Percentiles rank a stretch among this genome's conserved stretches.
Conservation (phyloP, 92 coral and sea anemone species). For the Blastomussa wellsi region DNA sequence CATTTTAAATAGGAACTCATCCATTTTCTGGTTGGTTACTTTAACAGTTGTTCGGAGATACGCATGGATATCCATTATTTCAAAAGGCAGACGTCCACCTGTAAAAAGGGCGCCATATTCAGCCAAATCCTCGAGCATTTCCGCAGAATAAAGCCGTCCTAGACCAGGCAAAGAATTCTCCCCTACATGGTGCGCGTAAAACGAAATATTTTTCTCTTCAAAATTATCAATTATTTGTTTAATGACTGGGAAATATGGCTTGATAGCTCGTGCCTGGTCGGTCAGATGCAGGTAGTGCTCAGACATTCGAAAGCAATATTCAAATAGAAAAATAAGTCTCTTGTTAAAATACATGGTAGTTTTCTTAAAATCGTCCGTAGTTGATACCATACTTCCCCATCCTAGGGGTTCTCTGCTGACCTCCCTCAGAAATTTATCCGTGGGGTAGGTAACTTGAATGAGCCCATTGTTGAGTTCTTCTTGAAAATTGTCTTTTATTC, state of each 20-base stretch:
- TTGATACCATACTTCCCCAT: not conserved
- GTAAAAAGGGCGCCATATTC: constrained; percentile 47
- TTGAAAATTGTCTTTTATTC: constrained; percentile 2
- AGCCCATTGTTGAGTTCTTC: constrained; percentile 8
- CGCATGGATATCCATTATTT: not conserved
- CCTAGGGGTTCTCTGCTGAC: not conserved
- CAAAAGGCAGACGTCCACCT: constrained; percentile 7
- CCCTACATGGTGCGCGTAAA: constrained; percentile 15
- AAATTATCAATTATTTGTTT: constrained; percentile 8
- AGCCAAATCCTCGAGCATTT: constrained; percentile 34
- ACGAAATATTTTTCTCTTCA: not conserved
- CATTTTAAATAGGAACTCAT: not conserved
- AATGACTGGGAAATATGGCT: constrained; percentile 22
- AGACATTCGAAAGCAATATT: constrained; percentile 30
- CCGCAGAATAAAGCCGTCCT: constrained; percentile 44
- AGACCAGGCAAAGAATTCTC: constrained; percentile 2
- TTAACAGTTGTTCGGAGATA: not conserved
- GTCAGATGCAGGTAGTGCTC: constrained; percentile 23
- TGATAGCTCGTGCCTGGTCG: constrained; percentile 22
- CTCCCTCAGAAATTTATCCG: not conserved
- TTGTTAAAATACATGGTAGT: constrained; percentile 1
- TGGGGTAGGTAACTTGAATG: constrained; percentile 27
- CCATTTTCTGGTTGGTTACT: constrained; percentile 6
- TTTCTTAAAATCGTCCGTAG: constrained; percentile 21
- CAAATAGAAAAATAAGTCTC: constrained; percentile 7